Base-by-base conservation (phyloP, 2,888 invertebrate species). In the Leucania comma region DNA sequence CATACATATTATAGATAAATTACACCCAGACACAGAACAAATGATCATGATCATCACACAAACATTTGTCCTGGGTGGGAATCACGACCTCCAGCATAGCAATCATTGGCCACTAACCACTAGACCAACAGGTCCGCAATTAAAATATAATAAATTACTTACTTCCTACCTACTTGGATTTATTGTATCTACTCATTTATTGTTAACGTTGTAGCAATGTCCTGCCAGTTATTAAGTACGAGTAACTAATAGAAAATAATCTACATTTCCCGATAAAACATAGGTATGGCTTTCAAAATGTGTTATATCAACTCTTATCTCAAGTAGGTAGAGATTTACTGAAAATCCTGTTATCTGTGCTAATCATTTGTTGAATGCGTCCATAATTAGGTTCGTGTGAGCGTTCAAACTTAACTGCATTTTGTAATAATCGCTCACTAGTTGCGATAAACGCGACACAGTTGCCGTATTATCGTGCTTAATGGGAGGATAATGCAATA, bases 401-500 rank as follows among this genome's bases (percentile, higher is more conserved):
- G 29, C 61, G 46, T 69, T 56, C 20, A 66, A 42, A 60, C 54
- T 57, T 74, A 83, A 76, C 60, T 74, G 56, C 63, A 76, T 82
- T 79, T 81, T 75, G 69, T 60, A 65, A 67, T 65, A 57, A 83
- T 80, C 63, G 69, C 60, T 60, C 29, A 46, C 54, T 63, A 70
- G 66, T 58, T 46, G n/a, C n/a, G n/a, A n/a, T 48, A 60, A 75
- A 72, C 75, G 17, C 42, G 42, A 42, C 42, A 42, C 51, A 58
- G 38, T 61, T 61, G 12, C 56, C 35, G 17, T 68, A 80, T 84
- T 84, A 78, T 70, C 62, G 60, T 17, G 57, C 62, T 17, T 81
- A 78, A 81, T 82, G 72, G 83, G 70, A 62, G 67, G 59, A 38
- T 66, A 82, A 80, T 60, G 58, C 48, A 67, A 78, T 81, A 71